These are phyloP conservation scores for Danio tinwini DNA, from an alignment of 2,797 vertebrate genomes.

Conservation along the genomic window DNA sequence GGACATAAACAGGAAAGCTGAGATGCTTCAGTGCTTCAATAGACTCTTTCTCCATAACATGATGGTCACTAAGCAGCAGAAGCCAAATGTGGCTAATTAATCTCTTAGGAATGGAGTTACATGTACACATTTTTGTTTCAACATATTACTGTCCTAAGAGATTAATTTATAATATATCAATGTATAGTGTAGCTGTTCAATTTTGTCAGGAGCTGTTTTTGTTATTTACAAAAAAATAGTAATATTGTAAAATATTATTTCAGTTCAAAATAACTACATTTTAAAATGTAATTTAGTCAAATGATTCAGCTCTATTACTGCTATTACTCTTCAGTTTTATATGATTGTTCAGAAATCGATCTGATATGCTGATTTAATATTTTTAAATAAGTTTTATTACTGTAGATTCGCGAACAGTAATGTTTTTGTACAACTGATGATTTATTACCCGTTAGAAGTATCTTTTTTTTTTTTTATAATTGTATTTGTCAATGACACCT, in stretches of 20 bases:
- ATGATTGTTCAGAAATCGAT: not conserved
- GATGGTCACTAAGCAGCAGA: not conserved
- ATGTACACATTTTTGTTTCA: not conserved
- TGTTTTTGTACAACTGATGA: too few species aligned
- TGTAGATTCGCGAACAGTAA: not conserved
- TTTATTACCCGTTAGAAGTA: too few species aligned
- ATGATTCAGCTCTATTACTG: not conserved
- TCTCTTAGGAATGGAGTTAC: not conserved
- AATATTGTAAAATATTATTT: not conserved
- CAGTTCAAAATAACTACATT: not conserved
- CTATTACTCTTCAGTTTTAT: not conserved
- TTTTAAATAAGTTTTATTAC: not conserved
- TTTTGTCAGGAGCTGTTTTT: not conserved
- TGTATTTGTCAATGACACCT: too few species aligned
- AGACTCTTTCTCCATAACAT: not conserved
- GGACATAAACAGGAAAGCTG: slow-evolving; percentile 60
- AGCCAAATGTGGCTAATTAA: not conserved
- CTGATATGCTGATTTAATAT: not conserved
- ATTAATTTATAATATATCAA: not conserved
- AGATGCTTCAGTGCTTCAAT: slow-evolving; percentile 45
- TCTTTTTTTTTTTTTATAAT: too few species aligned
- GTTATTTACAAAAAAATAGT: not conserved
- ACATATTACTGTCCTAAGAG: too few species aligned
- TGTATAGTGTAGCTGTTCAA: not conserved
- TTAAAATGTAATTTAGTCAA: not conserved